These are phyloP conservation scores for Drosophila leonis DNA, from an alignment of 2,888 invertebrate genomes.

Conservation along the genomic window DNA sequence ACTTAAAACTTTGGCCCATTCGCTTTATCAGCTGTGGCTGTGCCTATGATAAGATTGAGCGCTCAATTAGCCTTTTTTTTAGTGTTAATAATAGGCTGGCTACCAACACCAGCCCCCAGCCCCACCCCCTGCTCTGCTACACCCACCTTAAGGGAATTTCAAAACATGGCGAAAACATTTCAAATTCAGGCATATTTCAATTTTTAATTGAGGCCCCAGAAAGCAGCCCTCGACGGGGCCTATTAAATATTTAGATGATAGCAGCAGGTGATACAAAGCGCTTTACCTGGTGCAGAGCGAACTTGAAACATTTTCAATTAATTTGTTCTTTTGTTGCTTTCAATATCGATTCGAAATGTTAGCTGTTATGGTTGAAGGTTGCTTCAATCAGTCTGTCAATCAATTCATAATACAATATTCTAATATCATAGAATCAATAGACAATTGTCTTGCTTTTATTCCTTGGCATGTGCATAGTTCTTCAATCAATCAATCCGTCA, in stretches of 20 bases:
- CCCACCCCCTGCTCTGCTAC: too few relatives aligned
- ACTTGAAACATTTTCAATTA: background rate
- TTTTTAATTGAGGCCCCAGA: slow-evolving; percentile 10
- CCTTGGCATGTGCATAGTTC: too few relatives aligned
- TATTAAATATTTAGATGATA: slow-evolving; percentile 7
- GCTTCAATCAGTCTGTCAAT: background rate
- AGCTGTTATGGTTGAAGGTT: too few relatives aligned
- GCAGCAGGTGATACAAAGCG: background rate
- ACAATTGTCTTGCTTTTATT: too few relatives aligned
- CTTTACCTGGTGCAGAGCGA: background rate
- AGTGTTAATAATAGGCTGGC: background rate
- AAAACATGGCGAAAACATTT: slow-evolving; percentile 3
- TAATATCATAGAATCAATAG: background rate
- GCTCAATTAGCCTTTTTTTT: slow-evolving; percentile 29
- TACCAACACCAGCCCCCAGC: background rate
- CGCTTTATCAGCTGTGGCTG: slow-evolving; percentile 37
- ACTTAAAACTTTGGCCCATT: slow-evolving; percentile 11
- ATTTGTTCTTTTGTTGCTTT: background rate
- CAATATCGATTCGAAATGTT: background rate
- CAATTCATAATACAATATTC: too few relatives aligned
- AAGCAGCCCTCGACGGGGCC: background rate
- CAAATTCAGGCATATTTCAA: slow-evolving; percentile 17
- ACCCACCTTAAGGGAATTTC: background rate
- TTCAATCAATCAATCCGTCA: background rate
- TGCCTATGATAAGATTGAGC: slow-evolving; percentile 48